Evolutionary conservation across 2,888 invertebrate genomes (phyloP).

Genomic region (Tipula unca): DNA sequence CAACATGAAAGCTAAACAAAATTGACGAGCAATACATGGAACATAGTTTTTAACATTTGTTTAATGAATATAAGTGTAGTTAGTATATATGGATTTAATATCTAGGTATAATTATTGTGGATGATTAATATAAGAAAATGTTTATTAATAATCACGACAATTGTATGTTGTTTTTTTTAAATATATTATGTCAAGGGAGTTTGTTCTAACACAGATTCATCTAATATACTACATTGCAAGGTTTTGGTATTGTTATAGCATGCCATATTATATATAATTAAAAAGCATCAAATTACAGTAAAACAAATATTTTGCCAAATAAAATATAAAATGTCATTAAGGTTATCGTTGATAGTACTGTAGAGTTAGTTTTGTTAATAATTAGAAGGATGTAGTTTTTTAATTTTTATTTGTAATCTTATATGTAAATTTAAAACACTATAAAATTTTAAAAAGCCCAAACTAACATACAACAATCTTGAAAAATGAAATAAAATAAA

Average conservation of each 20-base stretch:
- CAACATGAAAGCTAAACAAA: slow-evolving; percentile 8
- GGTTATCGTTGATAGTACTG: too few relatives aligned
- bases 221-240: neutral
- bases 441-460: too few relatives aligned
- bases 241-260: neutral
- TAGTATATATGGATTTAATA: neutral
- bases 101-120: too few relatives aligned
- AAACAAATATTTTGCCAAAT: neutral
- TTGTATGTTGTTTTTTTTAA: neutral
- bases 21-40: neutral
- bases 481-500: too few relatives aligned
- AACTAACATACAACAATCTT: too few relatives aligned
- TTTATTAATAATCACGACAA: neutral
- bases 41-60: neutral
- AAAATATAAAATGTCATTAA: neutral
- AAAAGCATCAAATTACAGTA: neutral
- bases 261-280: neutral
- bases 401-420: too few relatives aligned
- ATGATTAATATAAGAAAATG: neutral
- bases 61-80: neutral
- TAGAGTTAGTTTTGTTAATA: too few relatives aligned
- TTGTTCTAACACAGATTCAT: neutral
- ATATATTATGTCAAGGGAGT: neutral
- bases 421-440: too few relatives aligned
- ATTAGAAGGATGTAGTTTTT: too few relatives aligned